Evolutionary conservation across 2,888 invertebrate species (phyloP), one percentile per base, ranked within the genome.

Genomic region (Laothoe populi): DNA sequence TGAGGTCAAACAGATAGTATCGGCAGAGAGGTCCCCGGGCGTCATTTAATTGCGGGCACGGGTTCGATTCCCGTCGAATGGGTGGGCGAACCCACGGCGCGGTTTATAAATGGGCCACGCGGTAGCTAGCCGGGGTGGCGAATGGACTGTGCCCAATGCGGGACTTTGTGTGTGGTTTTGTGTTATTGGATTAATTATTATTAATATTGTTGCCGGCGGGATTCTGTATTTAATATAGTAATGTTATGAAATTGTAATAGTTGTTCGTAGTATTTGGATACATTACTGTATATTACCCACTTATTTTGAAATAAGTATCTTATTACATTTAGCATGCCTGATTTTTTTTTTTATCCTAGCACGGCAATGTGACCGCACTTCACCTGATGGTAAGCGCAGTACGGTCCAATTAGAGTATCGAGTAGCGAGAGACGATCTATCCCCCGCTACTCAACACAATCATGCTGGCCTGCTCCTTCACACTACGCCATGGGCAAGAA

Each of bases 1-100:
- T 72, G 72, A 81, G 87, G 86, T 86, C 86, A 83, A 73, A 75
- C 70, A 77, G 86, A 85, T 84, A 79, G 81, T 82, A 86, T 87
- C 87, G 72, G 73, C 87, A 85, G 75, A 78, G 78, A 81, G 84
- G 80, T 78, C 87, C 85, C 66, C 79, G 78, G 87, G 87, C 86
- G 79, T 84, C 84, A 79, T 88, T 89, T 88, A 88, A 88, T 88
- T 88, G 88, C 83, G 72, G 82, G 75, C 74, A 77, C 78, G 81
- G 80, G 84, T 86, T 83, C 85, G 86, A 83, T 78, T 75, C 78
- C 74, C 75, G 63, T 73, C 75, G 77, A 83, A 82, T 79, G 81
- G 83, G 86, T 87, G 87, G 88, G 88, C 87, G 88, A 83, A 72
- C 31, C 53, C 76, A 71, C 77, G 82, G 80, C 79, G 71, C 75